Evolutionary conservation across 2,888 invertebrate species (phyloP), one percentile per base, ranked within the genome.

Genomic region (Brenthis daphne): DNA sequence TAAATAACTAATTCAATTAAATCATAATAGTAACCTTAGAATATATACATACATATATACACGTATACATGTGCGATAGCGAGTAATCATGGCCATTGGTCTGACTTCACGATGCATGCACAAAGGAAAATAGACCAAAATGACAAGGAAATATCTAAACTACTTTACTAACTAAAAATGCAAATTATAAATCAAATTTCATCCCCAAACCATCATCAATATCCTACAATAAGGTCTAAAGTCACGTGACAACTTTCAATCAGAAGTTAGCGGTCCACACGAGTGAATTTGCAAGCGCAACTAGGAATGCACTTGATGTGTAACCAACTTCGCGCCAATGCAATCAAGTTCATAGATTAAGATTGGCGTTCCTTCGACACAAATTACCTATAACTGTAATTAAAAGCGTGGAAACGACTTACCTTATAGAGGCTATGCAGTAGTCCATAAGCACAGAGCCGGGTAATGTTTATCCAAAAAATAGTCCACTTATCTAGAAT

Each of bases 291-390:
- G 86, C 82, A 86, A 77, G 77, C 85, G 82, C 88, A 84, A 78
- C 82, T 84, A 84, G 87, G 87, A 89, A 87, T 90, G 91, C 89
- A 86, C 76, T 79, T 77, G 77, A 81, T 79, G 77, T 76, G 85
- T 75, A 33, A 75, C 81, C 71, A 83, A 85, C 87, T 90, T 92
- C 92, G 80, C 77, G 65, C 66, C 77, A 79, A 75, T 85, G 78
- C 86, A 89, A 90, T 89, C 91, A 91, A 92, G 91, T 91, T 92
- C 92, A 92, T 89, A 91, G 91, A 92, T 90, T 90, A 89, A 84
- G 88, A 91, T 87, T 89, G 89, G 86, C 89, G 82, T 86, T 82
- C 84, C 80, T 81, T 82, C 83, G 77, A 75, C 76, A 79, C 77
- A 78, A 78, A 80, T 80, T 80, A 75, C 67, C 69, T 70, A 74